These are phyloP conservation scores for Aporrectodea caliginosa DNA, from an alignment of 1,140 invertebrate species.

Conservation along the genomic window DNA sequence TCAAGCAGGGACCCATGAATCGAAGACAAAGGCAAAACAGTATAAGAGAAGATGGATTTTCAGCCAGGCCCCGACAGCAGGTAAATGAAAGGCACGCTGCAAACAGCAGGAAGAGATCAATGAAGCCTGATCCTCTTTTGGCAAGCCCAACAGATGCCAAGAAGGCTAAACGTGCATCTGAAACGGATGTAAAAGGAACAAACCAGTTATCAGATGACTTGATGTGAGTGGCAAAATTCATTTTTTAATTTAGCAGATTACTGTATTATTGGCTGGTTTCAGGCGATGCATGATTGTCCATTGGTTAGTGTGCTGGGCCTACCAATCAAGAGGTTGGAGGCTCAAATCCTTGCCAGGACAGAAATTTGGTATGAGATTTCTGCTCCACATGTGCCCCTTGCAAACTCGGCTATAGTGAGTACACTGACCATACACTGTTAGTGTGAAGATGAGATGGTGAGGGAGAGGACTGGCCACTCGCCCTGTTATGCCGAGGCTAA, in stretches of 20 bases:
- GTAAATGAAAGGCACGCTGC: background rate
- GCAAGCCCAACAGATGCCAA: background rate
- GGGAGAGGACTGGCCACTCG: too few relatives aligned
- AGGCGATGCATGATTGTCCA: too few relatives aligned
- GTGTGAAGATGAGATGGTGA: too few relatives aligned
- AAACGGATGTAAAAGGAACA: background rate
- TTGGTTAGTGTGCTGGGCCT: too few relatives aligned
- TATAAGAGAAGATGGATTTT: background rate
- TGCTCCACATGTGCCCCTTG: too few relatives aligned
- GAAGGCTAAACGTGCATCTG: background rate
- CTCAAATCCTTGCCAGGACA: too few relatives aligned
- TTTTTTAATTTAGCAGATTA: slow-evolving; percentile 25
- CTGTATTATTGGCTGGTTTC: too few relatives aligned
- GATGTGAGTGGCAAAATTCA: slow-evolving; percentile 9
- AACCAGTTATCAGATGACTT: slow-evolving; percentile 1
- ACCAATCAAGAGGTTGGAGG: too few relatives aligned
- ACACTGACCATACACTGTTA: too few relatives aligned
- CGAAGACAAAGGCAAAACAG: background rate
- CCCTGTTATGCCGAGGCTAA: too few relatives aligned
- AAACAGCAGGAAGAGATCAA: background rate
- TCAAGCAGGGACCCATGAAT: background rate
- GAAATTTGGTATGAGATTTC: too few relatives aligned
- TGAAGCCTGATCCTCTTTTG: background rate
- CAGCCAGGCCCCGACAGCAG: background rate
- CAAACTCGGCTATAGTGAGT: too few relatives aligned